Evolutionary conservation across 1,140 invertebrate genomes (phyloP), one percentile per base, ranked within the genome.

Genomic region (Cotesia glomerata): DNA sequence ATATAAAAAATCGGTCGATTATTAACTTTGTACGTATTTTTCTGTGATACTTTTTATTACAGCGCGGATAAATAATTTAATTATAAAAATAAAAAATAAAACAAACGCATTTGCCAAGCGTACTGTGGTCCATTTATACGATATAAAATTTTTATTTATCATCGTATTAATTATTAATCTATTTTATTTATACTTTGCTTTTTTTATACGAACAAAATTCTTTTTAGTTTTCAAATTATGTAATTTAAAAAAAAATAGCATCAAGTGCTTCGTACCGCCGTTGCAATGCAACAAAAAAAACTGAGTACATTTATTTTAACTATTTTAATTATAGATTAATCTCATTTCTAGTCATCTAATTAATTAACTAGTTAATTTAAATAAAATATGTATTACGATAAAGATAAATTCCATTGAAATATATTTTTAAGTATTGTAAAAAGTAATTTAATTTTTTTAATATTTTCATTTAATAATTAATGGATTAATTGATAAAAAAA

Each of bases 31-130:
- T 72, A 72, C 58, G 62, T 62, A 66, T 45, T 72, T 76, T 76
- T 76, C 75, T 76, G 75, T 76, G 75, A 76, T 76, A 76, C 68
- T 45, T 72, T 76, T 75, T 66, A 72, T 74, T 74, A 74, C 75
- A 74, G 61, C 63, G 70, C 74, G 56, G 65, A 71, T 49, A 58
- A 58, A 72, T 71, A 26, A 59, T 73, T 71, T 68, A 67, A 45
- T 45, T 7, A 45, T 14, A 45, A 26, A 61, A 61, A 61, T 11
- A 69, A 51, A 36, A 58, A 66, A 56, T 35, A 45, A 63, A 14
- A 66, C 69, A 59, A 39, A 14, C n/a, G 7, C 39, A 45, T 45
- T 45, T 45, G 39, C 39, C 39, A 45, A 45, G 39, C 39, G 8
- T 45, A 49, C 63, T 71, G 34, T 58, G 51, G n/a, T 56, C 18